phyloP scores from a whole-genome alignment of 2,888 invertebrate species.

The Pachliopta kotzebuea region DNA sequence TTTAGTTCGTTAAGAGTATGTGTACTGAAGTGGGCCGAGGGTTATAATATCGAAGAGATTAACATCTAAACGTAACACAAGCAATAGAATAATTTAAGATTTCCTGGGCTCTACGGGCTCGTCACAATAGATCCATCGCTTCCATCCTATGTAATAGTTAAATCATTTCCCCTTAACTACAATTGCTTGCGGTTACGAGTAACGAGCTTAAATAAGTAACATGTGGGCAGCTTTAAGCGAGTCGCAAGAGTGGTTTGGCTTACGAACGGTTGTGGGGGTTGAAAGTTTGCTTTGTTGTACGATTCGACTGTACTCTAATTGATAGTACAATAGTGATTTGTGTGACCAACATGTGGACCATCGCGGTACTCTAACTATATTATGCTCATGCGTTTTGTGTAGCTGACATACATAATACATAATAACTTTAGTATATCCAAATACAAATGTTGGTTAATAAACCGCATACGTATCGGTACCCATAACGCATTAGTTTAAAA shows the following conservation, averaged over 20 bases:
- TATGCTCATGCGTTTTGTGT: not conserved
- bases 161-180: conserved; percentile 48
- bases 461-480: too few relatives aligned
- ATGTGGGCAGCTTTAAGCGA: conserved; percentile 39
- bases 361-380: not conserved
- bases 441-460: too few relatives aligned
- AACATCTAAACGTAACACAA: conserved; percentile 41
- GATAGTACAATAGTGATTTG: not conserved
- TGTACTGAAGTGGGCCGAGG: conserved; percentile 23
- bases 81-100: conserved; percentile 52
- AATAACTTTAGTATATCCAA: too few relatives aligned
- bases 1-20: not conserved
- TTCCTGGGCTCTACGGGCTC: conserved; percentile 43
- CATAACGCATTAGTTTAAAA: too few relatives aligned
- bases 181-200: conserved; percentile 40
- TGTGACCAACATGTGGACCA: not conserved
- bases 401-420: too few relatives aligned
- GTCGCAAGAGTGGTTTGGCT: conserved; percentile 14
- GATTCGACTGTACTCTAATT: not conserved
- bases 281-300: conserved; percentile 15
- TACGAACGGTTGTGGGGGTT: conserved; percentile 10
- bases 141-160: conserved; percentile 50
- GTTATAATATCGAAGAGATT: conserved; percentile 28
- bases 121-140: conserved; percentile 49
- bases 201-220: conserved; percentile 49